Evolutionary conservation across 2,797 vertebrate species (phyloP).

Genomic region (Orestias chungarensis): DNA sequence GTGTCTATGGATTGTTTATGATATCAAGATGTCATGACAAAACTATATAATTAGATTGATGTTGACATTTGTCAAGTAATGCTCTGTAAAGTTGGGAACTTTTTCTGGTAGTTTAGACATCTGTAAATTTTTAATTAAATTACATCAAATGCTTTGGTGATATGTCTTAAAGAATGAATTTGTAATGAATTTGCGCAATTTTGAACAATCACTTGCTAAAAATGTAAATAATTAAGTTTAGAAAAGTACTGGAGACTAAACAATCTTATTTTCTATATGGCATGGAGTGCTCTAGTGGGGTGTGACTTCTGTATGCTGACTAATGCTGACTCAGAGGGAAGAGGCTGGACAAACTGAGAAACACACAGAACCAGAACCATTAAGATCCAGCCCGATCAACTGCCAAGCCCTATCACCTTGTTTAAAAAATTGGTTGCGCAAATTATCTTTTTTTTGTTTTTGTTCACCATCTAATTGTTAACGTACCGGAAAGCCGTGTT

Average conservation of each 20-base stretch:
- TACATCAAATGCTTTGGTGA: too few relatives aligned
- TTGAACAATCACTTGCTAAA: too few relatives aligned
- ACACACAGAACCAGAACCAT: slow-evolving; percentile 1
- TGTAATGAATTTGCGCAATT: too few relatives aligned
- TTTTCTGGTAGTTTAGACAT: too few relatives aligned
- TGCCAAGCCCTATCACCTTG: background rate
- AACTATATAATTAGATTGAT: too few relatives aligned
- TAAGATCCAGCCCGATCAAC: background rate
- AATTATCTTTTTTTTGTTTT: too few relatives aligned
- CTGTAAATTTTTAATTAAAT: too few relatives aligned
- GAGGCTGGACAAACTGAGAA: slow-evolving; percentile 5
- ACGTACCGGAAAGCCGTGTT: background rate
- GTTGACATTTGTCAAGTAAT: too few relatives aligned
- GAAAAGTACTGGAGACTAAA: background rate
- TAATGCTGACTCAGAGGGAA: slow-evolving; percentile 5
- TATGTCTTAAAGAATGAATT: too few relatives aligned
- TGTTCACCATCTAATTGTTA: background rate
- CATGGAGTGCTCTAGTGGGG: background rate
- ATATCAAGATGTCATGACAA: too few relatives aligned
- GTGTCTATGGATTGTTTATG: too few relatives aligned
- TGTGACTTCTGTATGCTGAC: background rate
- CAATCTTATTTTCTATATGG: background rate
- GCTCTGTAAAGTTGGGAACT: too few relatives aligned
- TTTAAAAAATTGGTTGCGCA: background rate
- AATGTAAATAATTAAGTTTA: background rate